Base-by-base conservation (phyloP, 2,797 vertebrate genomes). In the Cirrhinus molitorella region DNA sequence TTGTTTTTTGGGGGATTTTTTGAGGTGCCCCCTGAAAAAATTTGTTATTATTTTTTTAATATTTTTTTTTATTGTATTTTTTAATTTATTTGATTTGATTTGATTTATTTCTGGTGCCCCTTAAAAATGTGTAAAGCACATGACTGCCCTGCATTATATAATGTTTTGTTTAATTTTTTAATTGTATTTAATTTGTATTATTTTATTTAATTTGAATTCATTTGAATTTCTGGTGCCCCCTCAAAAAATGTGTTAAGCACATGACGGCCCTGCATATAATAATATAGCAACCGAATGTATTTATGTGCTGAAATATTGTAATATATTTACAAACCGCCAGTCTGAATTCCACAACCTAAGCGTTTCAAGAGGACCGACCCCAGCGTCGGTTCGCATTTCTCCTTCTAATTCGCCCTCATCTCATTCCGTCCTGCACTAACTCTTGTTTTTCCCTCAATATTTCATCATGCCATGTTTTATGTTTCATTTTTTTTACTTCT, bases 371-470 rank as follows among this genome's bases (percentile, higher is more conserved):
- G 11, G 45, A 59, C 73, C n/a, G 55, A 77, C 68, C 59, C 31
- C 28, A 28, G 31, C 16, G 9, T 63, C n/a, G 37, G 34, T 25
- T 79, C 4, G 5, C 37, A 75, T 74, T 40, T 43, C 28, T 70
- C 21, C 12, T 40, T 80, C 87, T 77, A 86, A 59, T 86, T 66
- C 76, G 63, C 85, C 73, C 83, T 51, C 34, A 23, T 80, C 57
- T 75, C 34, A 63, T 77, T 72, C 37, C 25, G 31, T 45, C 70
- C 68, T 23, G 68, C 68, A 45, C 47, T 49, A 84, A 72, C 85
- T 57, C 85, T 89, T 90, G 88, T 68, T 78, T 81, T 63, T 80
- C 88, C 82, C 84, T 85, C 51, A 79, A 81, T 83, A 88, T 45
- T 89, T 81, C 68, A 75, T 31, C 73, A 47, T 81, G 70, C 45